Evolutionary conservation across 2,797 vertebrate species (phyloP), one percentile per base, ranked within the genome.

Genomic region (Sphaeramia orbicularis): DNA sequence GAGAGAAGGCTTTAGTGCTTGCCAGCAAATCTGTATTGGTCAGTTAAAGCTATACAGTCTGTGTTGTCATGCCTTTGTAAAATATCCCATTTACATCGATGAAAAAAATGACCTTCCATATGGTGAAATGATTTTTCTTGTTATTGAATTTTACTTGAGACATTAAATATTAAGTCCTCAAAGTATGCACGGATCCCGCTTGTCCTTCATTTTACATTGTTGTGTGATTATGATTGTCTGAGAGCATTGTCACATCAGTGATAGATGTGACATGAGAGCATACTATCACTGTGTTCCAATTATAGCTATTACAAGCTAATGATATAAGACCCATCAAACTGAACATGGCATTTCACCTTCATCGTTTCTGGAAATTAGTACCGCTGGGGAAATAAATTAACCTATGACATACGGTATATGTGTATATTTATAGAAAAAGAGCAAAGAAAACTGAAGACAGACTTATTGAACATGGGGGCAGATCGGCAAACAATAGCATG

Each of bases 41-140:
- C 86, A 87, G 87, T 90, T 90, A 86, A 93, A 92, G 90, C 88
- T 93, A 91, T 92, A 89, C 86, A 87, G 88, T 95, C 93, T 94
- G 93, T 96, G 94, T 95, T 65, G 92, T 95, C 92, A 94, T 95
- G 92, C 91, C 91, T 93, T 93, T 95, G 95, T 96, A 95, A 96
- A 89, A 92, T 95, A 93, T 91, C 81, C 90, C 93, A 93, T 93
- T 88, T 92, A 87, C 92, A 92, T 91, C 91, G 92, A 92, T 95
- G 90, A 88, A 93, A 74, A 91, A 93, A 89, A 90, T 66, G 48
- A 91, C 74, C 88, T 90, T 90, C 86, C 77, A 89, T 91, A 90
- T 92, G 85, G 86, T 94, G 90, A 94, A 89, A 93, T 89, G 84
- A 91, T 93, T 93, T 93, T 94, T 94, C 90, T 91, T 94, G 94